phyloP scores from a whole-genome alignment of 2,113 vertebrate genomes.

The Sorex fumeus region DNA sequence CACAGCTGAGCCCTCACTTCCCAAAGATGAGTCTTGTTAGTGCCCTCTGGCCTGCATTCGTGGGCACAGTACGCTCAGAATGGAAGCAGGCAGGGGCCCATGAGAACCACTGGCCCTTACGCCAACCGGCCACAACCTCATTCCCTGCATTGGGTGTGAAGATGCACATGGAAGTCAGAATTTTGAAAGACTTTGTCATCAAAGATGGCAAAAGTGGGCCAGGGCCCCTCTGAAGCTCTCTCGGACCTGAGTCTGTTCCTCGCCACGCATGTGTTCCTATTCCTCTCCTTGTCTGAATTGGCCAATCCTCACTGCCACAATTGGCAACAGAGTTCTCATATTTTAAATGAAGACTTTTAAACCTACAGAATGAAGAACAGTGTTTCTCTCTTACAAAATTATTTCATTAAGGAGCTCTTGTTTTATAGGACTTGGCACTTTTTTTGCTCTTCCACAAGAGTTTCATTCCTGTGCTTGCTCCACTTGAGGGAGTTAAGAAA shows the following conservation, averaged over 20 bases:
- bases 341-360: slow-evolving; percentile 22
- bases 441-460: neutral
- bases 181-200: neutral
- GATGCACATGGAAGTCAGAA: neutral
- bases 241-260: neutral
- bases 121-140: neutral
- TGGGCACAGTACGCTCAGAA: neutral
- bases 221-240: neutral
- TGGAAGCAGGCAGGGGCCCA: fast-evolving
- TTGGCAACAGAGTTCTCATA: neutral
- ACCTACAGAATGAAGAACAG: neutral
- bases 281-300: neutral
- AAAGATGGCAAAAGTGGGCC: neutral
- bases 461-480: neutral
- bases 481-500: neutral
- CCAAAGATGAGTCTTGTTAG: neutral
- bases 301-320: neutral
- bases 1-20: neutral
- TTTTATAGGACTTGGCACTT: neutral
- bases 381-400: slow-evolving; percentile 42
- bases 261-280: neutral
- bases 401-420: neutral
- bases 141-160: neutral
- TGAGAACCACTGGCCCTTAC: neutral
- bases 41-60: neutral